phyloP scores from a whole-genome alignment of 2,797 vertebrate species.

The Arrhamphus sclerolepis region DNA sequence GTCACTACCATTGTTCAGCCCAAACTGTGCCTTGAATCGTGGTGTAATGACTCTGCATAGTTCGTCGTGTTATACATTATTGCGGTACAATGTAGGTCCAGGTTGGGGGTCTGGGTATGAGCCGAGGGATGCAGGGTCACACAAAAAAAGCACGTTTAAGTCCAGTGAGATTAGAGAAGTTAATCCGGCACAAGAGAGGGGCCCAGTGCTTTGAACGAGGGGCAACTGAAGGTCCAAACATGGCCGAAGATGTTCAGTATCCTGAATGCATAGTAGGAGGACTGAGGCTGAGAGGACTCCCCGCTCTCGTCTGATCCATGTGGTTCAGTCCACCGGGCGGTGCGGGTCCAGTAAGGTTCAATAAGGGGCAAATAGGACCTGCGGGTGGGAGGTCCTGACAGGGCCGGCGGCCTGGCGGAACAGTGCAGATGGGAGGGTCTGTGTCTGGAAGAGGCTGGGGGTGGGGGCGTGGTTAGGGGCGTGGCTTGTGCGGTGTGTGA shows the following conservation, averaged over 20 bases:
- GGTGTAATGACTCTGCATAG: conserved; percentile 95
- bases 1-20: conserved; percentile 69
- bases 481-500: conserved; percentile 86
- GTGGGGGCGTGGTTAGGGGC: conserved; percentile 77
- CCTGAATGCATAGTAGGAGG: conserved; percentile 67
- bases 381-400: conserved; percentile 93
- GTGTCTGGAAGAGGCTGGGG: conserved; percentile 90
- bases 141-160: conserved; percentile 28
- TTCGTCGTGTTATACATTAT: conserved; percentile 93
- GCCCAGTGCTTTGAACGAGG: too few relatives aligned
- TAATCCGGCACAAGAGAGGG: conserved; percentile 36
- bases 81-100: conserved; percentile 85
- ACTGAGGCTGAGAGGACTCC: conserved; percentile 18
- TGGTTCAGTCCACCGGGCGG: conserved; percentile 35
- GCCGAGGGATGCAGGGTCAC: conserved; percentile 27
- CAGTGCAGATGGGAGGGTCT: conserved; percentile 87
- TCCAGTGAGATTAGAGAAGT: conserved; percentile 31
- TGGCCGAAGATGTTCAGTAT: conserved; percentile 19
- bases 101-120: conserved; percentile 26
- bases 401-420: conserved; percentile 94
- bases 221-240: conserved; percentile 18
- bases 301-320: conserved; percentile 14
- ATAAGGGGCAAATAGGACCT: conserved; percentile 93
- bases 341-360: conserved; percentile 67
- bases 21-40: conserved; percentile 82